Base-by-base conservation (phyloP, 2,113 vertebrate genomes). In the Patagioenas fasciata region DNA sequence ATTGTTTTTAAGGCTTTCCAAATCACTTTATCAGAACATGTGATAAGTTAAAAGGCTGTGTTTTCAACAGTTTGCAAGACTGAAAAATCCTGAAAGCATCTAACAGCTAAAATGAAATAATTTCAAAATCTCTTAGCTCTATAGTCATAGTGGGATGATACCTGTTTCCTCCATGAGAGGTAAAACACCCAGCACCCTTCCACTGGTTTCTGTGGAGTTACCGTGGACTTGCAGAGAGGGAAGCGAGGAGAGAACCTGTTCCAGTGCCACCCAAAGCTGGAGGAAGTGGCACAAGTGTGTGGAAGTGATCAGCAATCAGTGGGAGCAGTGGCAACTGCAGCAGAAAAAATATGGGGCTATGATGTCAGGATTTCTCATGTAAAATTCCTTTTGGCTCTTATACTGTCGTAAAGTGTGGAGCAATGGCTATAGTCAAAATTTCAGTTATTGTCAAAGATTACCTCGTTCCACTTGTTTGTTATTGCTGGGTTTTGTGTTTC, bases 1-100 rank as follows among this genome's bases (percentile, higher is more conserved):
- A 31, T 84, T 71, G 89, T 93, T 96, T 80, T 78, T 47, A 83
- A 92, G 82, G 65, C 80, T 89, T 93, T 86, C 88, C 57, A 81
- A 92, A 87, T 92, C 2, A 0, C 44, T 87, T 88, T 89, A 81
- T 89, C 88, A 87, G 73, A 74, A 81, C 0, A 9, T 47, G 53
- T 72, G 72, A 86, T 80, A 93, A 94, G 17, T 23, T 71, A 79
- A 90, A 67, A 88, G 48, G 36, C 80, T 87, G 28, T 61, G 50
- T 82, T 96, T 91, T 91, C 85, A 89, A 82, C 85, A 89, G 71
- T 88, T 93, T 90, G 29, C 42, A 25, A 47, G 65, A 56, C 53
- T 65, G 58, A 48, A 81, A 79, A 34, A 2, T 12, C 21, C 34
- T 50, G 34, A 89, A 28, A 50, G 5, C 2, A 0, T n/a, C 10